Conservation (phyloP, 2,888 invertebrate genomes). For the Hypercompe scribonia region DNA sequence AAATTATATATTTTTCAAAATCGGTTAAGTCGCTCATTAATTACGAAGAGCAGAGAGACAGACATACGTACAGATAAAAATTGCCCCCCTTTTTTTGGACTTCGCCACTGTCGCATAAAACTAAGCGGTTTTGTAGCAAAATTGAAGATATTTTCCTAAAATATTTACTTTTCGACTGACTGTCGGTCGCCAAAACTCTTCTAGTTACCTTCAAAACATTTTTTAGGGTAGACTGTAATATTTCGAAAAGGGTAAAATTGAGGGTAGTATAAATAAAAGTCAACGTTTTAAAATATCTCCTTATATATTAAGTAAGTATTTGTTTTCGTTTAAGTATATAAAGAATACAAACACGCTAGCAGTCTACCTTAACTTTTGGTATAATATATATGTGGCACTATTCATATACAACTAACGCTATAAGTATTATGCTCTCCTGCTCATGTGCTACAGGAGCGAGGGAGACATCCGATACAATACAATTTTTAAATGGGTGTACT, state of each 20-base stretch:
- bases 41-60: too few species aligned
- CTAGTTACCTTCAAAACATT: neutral
- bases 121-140: too few species aligned
- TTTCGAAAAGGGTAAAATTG: neutral
- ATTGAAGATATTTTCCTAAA: too few species aligned
- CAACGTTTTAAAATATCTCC: conserved; percentile 60
- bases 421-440: neutral
- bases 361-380: conserved; percentile 58
- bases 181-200: too few species aligned
- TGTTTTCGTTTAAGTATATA: conserved; percentile 63
- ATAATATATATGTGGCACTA: conserved; percentile 48
- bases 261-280: conserved; percentile 36
- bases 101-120: too few species aligned
- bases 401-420: neutral
- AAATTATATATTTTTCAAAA: too few species aligned
- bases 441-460: neutral
- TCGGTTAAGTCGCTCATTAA: too few species aligned
- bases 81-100: too few species aligned
- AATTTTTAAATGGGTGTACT: neutral
- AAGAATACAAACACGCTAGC: conserved; percentile 55
- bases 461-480: neutral
- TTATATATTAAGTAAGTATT: conserved; percentile 70
- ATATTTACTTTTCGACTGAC: too few species aligned
- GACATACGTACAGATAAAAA: too few species aligned
- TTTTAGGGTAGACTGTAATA: neutral